These are phyloP conservation scores for Leptinotarsa haldemani DNA, from an alignment of 2,888 invertebrate genomes.

Conservation along the genomic window DNA sequence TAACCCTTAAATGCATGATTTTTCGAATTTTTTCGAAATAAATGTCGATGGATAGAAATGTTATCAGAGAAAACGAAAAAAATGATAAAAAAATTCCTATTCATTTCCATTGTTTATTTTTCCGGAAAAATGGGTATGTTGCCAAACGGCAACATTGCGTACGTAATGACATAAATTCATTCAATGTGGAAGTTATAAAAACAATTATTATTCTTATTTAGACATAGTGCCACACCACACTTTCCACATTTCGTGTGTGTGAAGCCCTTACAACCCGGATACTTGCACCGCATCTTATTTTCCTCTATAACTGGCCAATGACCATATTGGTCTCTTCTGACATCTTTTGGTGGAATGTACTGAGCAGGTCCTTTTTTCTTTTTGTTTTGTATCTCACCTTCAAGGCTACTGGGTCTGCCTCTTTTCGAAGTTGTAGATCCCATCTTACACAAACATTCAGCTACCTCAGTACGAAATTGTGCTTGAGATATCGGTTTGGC, in stretches of 20 bases:
- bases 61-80: background rate
- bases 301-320: background rate
- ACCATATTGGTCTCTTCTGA: background rate
- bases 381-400: background rate
- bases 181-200: background rate
- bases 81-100: no score
- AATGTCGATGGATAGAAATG: background rate
- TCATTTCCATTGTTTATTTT: background rate
- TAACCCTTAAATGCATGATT: background rate
- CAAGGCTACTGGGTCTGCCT: background rate
- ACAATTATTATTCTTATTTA: background rate
- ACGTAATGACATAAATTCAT: background rate
- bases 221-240: background rate
- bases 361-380: background rate
- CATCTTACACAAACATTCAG: background rate
- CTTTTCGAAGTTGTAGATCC: background rate
- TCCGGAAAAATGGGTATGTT: background rate
- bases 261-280: background rate
- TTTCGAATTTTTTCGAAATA: background rate
- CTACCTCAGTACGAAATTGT: background rate
- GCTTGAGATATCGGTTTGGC: conserved; percentile 3
- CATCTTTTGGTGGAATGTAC: background rate
- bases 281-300: background rate
- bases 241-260: background rate
- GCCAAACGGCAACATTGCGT: background rate